These are phyloP conservation scores for Scatophagus argus DNA, from an alignment of 2,113 vertebrate genomes.

Conservation along the genomic window DNA sequence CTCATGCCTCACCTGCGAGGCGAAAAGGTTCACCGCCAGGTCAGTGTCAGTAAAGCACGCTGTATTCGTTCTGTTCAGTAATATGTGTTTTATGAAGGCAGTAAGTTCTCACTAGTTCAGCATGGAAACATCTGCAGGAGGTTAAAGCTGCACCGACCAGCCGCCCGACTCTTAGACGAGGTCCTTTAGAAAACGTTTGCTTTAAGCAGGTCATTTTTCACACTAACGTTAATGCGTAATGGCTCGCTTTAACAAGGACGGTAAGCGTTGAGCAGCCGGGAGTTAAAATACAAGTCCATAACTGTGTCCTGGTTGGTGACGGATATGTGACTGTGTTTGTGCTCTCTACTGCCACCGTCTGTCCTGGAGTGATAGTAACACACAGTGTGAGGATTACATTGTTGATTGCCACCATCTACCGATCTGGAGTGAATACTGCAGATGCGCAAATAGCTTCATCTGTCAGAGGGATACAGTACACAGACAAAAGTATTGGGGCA, in stretches of 20 bases:
- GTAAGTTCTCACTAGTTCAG: slow-evolving; percentile 65
- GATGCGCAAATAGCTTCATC: not conserved
- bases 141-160: not conserved
- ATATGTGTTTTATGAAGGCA: not conserved
- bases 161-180: not conserved
- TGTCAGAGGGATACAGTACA: too few species aligned
- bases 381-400: rapidly evolving
- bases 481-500: too few species aligned
- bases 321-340: not conserved
- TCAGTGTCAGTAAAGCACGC: not conserved
- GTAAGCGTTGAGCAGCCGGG: not conserved
- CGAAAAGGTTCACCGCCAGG: not conserved
- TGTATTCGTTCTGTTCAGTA: not conserved
- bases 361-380: slow-evolving; percentile 42
- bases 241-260: too few species aligned
- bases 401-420: not conserved
- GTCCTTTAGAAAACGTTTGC: not conserved
- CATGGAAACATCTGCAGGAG: slow-evolving; percentile 56
- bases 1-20: slow-evolving; percentile 47
- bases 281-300: not conserved
- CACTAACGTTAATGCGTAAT: too few species aligned
- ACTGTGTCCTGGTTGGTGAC: not conserved
- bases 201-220: slow-evolving; percentile 21
- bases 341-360: slow-evolving; percentile 48
- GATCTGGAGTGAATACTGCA: not conserved